Conservation (phyloP, 2,113 vertebrate species). For the Micromys minutus region DNA sequence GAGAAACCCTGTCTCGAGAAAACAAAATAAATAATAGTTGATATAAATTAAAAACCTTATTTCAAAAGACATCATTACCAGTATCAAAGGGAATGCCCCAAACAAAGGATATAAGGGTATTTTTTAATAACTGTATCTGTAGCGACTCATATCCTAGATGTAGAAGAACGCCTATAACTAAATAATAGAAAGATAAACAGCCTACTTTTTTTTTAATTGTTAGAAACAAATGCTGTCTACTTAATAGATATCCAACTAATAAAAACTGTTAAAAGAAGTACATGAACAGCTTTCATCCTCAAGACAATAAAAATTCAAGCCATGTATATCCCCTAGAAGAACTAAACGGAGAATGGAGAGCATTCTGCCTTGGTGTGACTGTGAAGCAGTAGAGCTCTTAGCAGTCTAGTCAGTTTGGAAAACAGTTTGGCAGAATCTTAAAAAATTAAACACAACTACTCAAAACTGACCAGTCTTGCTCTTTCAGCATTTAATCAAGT, state of each 20-base stretch:
- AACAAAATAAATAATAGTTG: background rate
- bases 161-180: slow-evolving; percentile 3
- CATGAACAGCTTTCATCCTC: background rate
- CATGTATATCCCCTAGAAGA: background rate
- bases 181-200: background rate
- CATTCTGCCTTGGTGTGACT: background rate
- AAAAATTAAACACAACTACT: background rate
- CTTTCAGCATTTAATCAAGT: slow-evolving; percentile 7
- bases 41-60: slow-evolving; percentile 12
- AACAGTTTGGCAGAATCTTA: background rate
- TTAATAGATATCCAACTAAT: background rate
- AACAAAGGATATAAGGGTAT: background rate
- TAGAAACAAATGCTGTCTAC: background rate
- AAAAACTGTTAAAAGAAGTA: background rate
- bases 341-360: background rate
- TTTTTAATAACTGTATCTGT: background rate
- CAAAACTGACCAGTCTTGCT: background rate
- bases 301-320: background rate
- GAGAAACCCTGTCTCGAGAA: too few species aligned
- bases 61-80: slow-evolving; percentile 15
- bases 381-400: background rate
- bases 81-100: background rate
- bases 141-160: background rate
- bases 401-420: background rate
- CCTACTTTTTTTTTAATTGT: background rate